Percentiles rank a stretch among this genome's conserved stretches.
phyloP scores from a whole-genome alignment of 2,888 invertebrate genomes.

The Erpobdella octoculata region DNA sequence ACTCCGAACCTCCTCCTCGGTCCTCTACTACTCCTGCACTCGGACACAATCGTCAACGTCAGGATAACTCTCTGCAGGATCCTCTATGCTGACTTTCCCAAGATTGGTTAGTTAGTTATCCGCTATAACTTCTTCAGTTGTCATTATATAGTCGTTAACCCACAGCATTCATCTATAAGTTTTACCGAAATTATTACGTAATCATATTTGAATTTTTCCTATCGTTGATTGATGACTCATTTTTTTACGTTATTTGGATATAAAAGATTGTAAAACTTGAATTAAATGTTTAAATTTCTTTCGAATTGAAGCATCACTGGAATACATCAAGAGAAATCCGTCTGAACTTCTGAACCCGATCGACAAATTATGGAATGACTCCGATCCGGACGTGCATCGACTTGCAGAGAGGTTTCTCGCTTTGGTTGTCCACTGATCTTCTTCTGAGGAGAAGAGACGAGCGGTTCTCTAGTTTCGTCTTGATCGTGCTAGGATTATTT shows the following conservation, averaged over 20 bases:
- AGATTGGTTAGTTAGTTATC: slow-evolving; percentile 14
- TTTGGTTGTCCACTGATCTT: slow-evolving; percentile 20
- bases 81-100: slow-evolving; percentile 2
- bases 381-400: slow-evolving; percentile 22
- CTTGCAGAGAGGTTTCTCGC: slow-evolving; percentile 15
- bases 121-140: neutral
- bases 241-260: no score
- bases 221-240: no score
- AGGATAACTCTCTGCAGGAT: slow-evolving; percentile 13
- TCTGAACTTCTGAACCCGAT: slow-evolving; percentile 13
- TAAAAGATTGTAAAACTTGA: no score
- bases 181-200: no score
- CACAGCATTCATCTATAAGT: no score
- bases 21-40: slow-evolving; percentile 20
- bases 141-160: no score
- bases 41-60: slow-evolving; percentile 23
- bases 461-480: neutral
- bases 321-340: slow-evolving; percentile 15
- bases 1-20: neutral
- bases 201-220: no score
- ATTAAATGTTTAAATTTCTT: neutral
- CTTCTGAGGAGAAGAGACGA: neutral
- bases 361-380: slow-evolving; percentile 26
- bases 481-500: no score
- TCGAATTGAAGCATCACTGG: slow-evolving; percentile 6